phyloP scores from a whole-genome alignment of 2,113 vertebrate species.

The Onychorhynchus coronatus region DNA sequence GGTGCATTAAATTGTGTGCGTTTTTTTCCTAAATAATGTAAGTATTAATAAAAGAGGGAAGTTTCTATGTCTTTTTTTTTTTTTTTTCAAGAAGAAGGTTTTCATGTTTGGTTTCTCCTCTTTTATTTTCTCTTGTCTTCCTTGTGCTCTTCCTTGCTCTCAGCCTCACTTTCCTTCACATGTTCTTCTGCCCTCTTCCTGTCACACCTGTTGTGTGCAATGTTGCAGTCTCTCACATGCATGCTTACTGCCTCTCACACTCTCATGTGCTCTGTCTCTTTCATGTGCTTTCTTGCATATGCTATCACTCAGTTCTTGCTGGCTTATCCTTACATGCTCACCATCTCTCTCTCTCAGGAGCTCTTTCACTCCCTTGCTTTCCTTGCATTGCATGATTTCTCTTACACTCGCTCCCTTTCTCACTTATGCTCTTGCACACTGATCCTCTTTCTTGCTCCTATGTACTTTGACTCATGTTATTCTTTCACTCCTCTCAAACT shows the following conservation, averaged over 20 bases:
- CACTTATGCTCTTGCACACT: not conserved
- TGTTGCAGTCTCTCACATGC: rapidly evolving
- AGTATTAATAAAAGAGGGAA: not conserved
- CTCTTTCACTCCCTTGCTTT: not conserved
- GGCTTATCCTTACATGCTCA: not conserved
- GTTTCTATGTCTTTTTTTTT: not conserved
- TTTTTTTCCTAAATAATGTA: not conserved
- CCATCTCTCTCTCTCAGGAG: rapidly evolving
- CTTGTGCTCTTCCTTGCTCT: not conserved
- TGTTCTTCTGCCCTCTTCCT: not conserved
- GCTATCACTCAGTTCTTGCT: not conserved
- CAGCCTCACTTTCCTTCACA: not conserved
- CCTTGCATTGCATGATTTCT: not conserved
- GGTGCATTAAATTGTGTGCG: not conserved
- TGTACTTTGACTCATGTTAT: not conserved
- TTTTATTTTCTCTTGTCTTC: not conserved
- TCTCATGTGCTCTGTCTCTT: not conserved
- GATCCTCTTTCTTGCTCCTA: not conserved
- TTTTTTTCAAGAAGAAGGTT: not conserved
- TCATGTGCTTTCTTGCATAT: not conserved
- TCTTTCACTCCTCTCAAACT: not conserved
- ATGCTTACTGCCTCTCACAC: not conserved
- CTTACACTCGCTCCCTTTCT: rapidly evolving
- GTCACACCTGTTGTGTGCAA: rapidly evolving
- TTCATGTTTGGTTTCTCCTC: not conserved